A percentile compares a stretch with the other conserved stretches of the same genome.
Conservation (phyloP, 2,113 vertebrate species). For the Camelus dromedarius region DNA sequence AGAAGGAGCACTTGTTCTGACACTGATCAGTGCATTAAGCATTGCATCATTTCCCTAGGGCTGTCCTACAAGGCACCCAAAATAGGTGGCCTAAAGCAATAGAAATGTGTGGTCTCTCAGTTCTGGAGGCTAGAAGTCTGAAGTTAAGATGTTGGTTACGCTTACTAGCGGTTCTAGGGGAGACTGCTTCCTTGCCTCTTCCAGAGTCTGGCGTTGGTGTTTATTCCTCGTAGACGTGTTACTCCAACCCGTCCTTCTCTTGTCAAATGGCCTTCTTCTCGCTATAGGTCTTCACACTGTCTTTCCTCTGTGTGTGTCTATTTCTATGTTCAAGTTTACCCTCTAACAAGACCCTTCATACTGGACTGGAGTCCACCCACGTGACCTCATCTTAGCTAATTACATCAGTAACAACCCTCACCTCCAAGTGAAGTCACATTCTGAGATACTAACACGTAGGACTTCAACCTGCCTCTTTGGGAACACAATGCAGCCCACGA, state of each 20-base stretch:
- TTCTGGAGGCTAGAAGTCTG: neutral
- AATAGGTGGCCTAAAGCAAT: neutral
- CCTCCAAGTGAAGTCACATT: neutral
- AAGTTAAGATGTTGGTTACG: neutral
- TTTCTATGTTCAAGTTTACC: neutral
- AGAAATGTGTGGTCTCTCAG: neutral
- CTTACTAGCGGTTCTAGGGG: too few species aligned
- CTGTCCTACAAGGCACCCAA: neutral
- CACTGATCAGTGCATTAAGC: neutral
- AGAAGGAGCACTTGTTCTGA: neutral
- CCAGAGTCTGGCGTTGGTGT: neutral
- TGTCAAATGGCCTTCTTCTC: neutral
- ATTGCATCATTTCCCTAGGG: neutral
- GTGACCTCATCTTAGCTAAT: neutral
- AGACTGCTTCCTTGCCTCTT: neutral
- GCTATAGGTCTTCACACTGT: neutral
- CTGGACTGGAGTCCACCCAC: neutral
- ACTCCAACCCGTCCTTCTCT: neutral
- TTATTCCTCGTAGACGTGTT: neutral
- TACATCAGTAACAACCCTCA: neutral
- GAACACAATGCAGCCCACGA: neutral
- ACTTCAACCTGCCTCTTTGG: neutral
- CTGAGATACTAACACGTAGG: neutral
- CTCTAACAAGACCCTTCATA: neutral
- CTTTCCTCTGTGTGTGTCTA: neutral